Base-by-base conservation (phyloP, 2,113 vertebrate species). In the Coregonus clupeaformis region DNA sequence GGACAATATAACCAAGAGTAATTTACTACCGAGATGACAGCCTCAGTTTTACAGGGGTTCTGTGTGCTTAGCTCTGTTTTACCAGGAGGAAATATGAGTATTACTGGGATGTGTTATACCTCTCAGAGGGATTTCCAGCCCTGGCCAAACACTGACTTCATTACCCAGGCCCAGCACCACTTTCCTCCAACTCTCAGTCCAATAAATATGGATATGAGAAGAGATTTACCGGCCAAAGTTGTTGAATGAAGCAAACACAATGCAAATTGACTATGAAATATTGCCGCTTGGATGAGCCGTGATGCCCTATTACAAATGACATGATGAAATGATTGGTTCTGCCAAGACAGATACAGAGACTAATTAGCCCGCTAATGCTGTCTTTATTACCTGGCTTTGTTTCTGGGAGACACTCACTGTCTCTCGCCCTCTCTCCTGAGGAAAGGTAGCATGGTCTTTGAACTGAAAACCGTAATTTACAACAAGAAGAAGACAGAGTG, bases 341-440 rank as follows among this genome's bases (percentile, higher is more conserved):
- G 86, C 79, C 22, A 29, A 87, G 86, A 71, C 86, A 84, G 86
- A 84, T 75, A 88, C 77, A 80, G 64, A 81, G 88, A 81, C 89
- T 91, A 94, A 95, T 94, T 89, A 93, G 82, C 86, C 82, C 74
- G 72, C 86, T 93, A 92, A 94, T 92, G 85, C 74, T 27, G 72
- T 81, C 77, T 87, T 93, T 91, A 91, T 90, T 86, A 91, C 86
- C 77, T 88, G 87, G 87, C 88, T 82, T 85, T 85, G 85, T 85
- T 85, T 85, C 72, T 85, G 88, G 80, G 84, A 85, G 82, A 81
- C 29, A 72, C 78, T 16, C 49, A 18, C 79, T 67, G 71, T 68
- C 71, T 81, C 70, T 70, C 85, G 42, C 47, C 12, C 14, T 52
- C 13, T 52, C 49, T 18, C 49, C 16, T 1, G 73, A 80, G 74